phyloP scores from a whole-genome alignment of 2,113 vertebrate species.

The Anguilla rostrata region DNA sequence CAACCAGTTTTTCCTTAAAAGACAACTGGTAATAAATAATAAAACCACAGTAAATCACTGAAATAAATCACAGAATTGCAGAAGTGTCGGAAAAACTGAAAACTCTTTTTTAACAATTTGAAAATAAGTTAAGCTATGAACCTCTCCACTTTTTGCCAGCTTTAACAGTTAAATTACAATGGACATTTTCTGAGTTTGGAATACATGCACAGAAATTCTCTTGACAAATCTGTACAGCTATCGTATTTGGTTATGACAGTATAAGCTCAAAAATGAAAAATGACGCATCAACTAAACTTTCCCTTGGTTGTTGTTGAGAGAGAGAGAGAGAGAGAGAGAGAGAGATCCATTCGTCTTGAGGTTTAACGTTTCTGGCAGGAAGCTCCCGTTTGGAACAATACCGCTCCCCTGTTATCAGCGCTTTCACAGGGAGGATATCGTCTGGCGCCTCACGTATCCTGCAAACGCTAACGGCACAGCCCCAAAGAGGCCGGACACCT shows the following conservation, averaged over 20 bases:
- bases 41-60: not conserved
- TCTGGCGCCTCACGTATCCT: slow-evolving; percentile 12
- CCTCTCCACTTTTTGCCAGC: no score
- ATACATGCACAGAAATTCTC: no score
- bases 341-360: slow-evolving; percentile 37
- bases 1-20: not conserved
- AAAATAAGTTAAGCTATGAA: not conserved
- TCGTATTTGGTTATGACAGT: no score
- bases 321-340: slow-evolving; percentile 15
- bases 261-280: not conserved
- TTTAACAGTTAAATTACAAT: no score
- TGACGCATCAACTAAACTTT: not conserved
- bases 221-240: no score
- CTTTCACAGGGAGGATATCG: slow-evolving; percentile 29
- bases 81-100: not conserved
- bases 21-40: not conserved
- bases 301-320: not conserved
- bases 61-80: not conserved
- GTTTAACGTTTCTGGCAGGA: slow-evolving; percentile 41
- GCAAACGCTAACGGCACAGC: not conserved
- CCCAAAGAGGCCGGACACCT: slow-evolving; percentile 19
- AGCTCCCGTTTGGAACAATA: slow-evolving; percentile 33
- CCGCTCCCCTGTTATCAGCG: slow-evolving; percentile 39
- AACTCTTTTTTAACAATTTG: not conserved
- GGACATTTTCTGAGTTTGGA: no score